These are phyloP conservation scores for Galbula dea DNA, from an alignment of 2,113 vertebrate species.

Conservation along the genomic window DNA sequence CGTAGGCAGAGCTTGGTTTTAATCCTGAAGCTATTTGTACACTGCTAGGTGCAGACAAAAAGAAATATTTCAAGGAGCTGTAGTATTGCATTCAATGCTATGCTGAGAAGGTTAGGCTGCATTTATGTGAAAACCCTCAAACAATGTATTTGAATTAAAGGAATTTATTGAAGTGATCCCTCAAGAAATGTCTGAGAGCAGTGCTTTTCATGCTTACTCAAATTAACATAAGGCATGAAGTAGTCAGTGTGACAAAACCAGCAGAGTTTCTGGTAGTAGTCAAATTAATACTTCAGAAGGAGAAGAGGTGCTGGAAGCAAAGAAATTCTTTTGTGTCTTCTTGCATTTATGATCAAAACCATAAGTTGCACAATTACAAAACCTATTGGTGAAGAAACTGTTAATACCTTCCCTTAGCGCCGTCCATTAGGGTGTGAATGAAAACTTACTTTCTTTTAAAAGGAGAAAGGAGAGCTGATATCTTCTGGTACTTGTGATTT, in stretches of 20 bases:
- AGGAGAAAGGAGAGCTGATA: neutral
- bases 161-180: neutral
- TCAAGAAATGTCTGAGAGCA: neutral
- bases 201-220: neutral
- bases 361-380: neutral
- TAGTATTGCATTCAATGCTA: neutral
- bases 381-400: neutral
- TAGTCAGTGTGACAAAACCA: neutral
- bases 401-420: neutral
- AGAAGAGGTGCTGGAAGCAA: neutral
- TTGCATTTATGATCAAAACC: neutral
- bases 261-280: neutral
- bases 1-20: slow-evolving; percentile 10
- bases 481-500: neutral
- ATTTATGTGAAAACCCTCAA: neutral
- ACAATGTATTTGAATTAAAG: neutral
- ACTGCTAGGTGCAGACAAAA: neutral
- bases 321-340: neutral
- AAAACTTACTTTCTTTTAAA: neutral
- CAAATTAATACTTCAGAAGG: neutral
- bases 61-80: neutral
- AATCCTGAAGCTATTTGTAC: slow-evolving; percentile 3
- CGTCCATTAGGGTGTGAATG: neutral
- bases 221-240: neutral
- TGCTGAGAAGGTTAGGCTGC: neutral